Evolutionary conservation across 2,113 vertebrate species (phyloP).

Genomic region (Neotragus moschatus): DNA sequence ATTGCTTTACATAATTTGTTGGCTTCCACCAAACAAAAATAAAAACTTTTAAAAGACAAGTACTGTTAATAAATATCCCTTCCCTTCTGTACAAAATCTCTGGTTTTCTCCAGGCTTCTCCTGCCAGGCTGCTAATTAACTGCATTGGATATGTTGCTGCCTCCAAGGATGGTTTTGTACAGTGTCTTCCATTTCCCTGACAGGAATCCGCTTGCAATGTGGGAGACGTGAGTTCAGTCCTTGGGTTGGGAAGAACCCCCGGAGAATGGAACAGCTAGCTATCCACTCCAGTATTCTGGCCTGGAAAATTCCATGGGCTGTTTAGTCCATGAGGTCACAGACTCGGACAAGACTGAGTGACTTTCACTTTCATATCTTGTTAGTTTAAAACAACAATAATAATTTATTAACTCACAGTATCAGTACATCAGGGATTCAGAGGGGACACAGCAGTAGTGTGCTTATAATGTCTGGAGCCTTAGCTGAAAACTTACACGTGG

Average conservation of each 20-base stretch:
- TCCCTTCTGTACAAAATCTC: slow-evolving; percentile 65
- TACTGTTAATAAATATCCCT: slow-evolving; percentile 77
- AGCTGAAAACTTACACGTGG: not conserved
- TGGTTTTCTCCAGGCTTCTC: not conserved
- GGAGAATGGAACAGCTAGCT: not conserved
- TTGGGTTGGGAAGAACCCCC: not conserved
- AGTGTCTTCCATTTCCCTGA: not conserved
- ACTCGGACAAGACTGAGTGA: not conserved
- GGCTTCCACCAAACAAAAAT: not conserved
- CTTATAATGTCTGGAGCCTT: not conserved
- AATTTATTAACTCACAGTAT: not conserved
- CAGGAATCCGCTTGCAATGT: not conserved
- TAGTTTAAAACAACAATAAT: not conserved
- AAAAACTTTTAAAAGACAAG: slow-evolving; percentile 70
- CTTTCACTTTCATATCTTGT: not conserved
- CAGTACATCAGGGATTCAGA: not conserved
- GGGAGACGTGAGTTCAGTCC: not conserved
- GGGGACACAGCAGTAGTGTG: too few species aligned
- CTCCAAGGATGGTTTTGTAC: not conserved
- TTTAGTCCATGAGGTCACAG: not conserved
- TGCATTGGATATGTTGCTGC: not conserved
- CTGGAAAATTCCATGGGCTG: not conserved
- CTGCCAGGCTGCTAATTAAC: not conserved
- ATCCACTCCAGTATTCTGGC: not conserved
- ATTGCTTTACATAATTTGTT: not conserved